Evolutionary conservation across 2,888 invertebrate species (phyloP), one percentile per base, ranked within the genome.

Genomic region (Anaspis maculata): DNA sequence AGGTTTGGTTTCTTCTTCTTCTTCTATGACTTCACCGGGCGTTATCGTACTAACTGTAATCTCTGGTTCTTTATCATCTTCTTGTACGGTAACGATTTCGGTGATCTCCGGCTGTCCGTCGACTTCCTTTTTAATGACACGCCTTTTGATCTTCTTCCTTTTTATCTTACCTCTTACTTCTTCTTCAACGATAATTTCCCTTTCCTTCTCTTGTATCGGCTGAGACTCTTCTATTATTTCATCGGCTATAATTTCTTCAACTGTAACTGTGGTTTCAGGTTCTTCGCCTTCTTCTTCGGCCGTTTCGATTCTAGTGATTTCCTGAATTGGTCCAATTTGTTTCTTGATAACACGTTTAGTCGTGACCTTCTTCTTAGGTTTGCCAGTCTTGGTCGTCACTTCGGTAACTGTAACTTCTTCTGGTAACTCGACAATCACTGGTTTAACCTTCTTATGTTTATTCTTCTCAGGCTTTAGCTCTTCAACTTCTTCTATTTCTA

Each of bases 271-370:
- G 19, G 51, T 48, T 47, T 56, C 40, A 14, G 54, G 51, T 54
- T 50, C 27, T 42, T 67, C 61, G 30, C 64, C 67, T 36, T 68
- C 68, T 55, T 69, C 69, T 41, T 69, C 66, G 23, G 67, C 52
- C 0, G 69, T 70, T 45, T 66, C 63, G 44, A 72, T 68, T 54
- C 65, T 64, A 13, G 52, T 50, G 15, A 46, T 42, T 52, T 64
- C 51, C 42, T 54, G 30, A 28, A 52, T 56, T 3, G 53, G 58
- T 14, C 55, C 55, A 3, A 50, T 51, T 23, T 51, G 48, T 44
- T 59, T 63, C 25, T 57, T 64, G 9, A 57, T 59, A 1, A 57
- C 56, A 16, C 48, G 54, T 32, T 15, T 51, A 44, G 57, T 63
- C 24, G 57, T 64, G 7, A 56, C 58, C 2, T 58, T 56, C 15